Percentiles rank a stretch among this genome's conserved stretches.
Conservation (phyloP, 2,797 vertebrate species). For the Etheostoma perlongum region DNA sequence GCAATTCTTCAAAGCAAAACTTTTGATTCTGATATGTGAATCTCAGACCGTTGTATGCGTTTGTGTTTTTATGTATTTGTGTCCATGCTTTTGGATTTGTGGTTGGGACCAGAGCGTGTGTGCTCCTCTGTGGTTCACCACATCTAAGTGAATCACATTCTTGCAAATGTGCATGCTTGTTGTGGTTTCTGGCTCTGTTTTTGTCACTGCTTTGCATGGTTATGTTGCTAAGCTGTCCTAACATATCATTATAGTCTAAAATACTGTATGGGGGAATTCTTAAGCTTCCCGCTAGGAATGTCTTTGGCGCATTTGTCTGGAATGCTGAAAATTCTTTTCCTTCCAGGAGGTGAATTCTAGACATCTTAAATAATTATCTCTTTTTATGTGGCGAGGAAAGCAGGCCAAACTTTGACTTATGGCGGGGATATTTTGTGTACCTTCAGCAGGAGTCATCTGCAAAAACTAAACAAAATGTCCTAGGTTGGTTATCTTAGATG, state of each 20-base stretch:
- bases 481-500: constrained; percentile 37
- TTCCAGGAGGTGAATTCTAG: constrained; percentile 57
- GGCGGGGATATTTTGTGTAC: neutral
- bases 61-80: neutral
- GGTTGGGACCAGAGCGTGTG: constrained; percentile 18
- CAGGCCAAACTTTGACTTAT: constrained; percentile 9
- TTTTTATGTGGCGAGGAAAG: constrained; percentile 31
- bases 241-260: constrained; percentile 72
- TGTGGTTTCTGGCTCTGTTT: constrained; percentile 40
- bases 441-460: constrained; percentile 28
- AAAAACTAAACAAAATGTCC: constrained; percentile 28
- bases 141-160: constrained; percentile 39
- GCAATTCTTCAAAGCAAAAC: neutral
- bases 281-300: constrained; percentile 63
- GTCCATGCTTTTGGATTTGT: constrained; percentile 23
- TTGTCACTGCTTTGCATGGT: constrained; percentile 38
- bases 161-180: constrained; percentile 33
- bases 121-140: constrained; percentile 26
- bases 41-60: neutral
- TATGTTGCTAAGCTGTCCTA: constrained; percentile 47
- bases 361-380: constrained; percentile 40
- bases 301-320: constrained; percentile 58
- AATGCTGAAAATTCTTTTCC: constrained; percentile 63
- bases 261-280: constrained; percentile 67
- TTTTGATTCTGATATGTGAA: neutral